Conservation (phyloP, 1,140 invertebrate species). For the Idris sp. region DNA sequence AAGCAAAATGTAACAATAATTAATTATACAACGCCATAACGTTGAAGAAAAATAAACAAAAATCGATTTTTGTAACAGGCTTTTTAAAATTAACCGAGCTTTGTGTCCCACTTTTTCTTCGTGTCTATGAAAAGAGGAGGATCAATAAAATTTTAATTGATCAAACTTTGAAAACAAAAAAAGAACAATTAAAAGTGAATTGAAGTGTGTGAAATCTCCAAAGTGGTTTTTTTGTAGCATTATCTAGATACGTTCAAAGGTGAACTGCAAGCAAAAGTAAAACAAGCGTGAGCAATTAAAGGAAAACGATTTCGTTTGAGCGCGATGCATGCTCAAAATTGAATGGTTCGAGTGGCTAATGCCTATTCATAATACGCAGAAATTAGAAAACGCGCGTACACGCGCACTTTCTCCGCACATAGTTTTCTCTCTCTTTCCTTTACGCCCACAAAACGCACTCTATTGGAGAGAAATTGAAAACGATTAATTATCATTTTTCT, state of each 20-base stretch:
- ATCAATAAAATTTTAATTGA: no score
- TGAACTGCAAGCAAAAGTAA: slow-evolving; percentile 49
- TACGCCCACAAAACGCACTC: slow-evolving; percentile 1
- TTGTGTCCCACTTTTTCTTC: no score
- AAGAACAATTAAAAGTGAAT: no score
- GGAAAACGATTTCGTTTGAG: slow-evolving; percentile 24
- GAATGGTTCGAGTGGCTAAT: slow-evolving; percentile 35
- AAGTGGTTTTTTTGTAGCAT: no score
- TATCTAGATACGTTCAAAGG: slow-evolving; percentile 29
- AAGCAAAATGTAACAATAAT: no score
- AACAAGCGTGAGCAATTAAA: slow-evolving; percentile 45
- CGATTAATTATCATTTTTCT: slow-evolving; percentile 8
- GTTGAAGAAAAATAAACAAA: no score
- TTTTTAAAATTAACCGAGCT: no score
- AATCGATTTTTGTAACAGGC: no score
- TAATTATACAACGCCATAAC: no score
- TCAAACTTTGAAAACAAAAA: no score
- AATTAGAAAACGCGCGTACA: slow-evolving; percentile 41
- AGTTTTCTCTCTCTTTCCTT: slow-evolving; percentile 16
- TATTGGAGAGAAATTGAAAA: slow-evolving; percentile 4
- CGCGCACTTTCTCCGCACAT: slow-evolving; percentile 34
- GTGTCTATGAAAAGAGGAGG: no score
- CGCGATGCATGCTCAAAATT: slow-evolving; percentile 32
- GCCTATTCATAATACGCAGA: slow-evolving; percentile 29
- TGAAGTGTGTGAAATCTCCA: no score